Evolutionary conservation across 2,797 vertebrate species (phyloP).

Genomic region (Prionace glauca): DNA sequence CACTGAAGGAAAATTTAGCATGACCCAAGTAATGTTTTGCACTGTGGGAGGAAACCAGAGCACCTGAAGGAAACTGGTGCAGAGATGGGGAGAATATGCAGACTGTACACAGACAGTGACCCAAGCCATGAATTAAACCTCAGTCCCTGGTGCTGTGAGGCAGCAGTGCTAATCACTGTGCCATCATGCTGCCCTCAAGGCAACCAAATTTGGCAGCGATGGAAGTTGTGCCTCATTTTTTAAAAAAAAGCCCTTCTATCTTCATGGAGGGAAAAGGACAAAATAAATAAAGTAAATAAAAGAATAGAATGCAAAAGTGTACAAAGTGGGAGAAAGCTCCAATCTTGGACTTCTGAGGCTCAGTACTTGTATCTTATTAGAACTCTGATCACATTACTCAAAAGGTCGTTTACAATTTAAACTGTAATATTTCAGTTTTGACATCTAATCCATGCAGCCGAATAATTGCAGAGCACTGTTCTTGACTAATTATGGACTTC

Average conservation of each 20-base stretch:
- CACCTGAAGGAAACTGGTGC: too few species aligned
- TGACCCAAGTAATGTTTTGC: too few species aligned
- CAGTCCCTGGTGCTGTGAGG: too few species aligned
- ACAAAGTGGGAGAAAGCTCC: background rate
- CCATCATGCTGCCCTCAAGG: too few species aligned
- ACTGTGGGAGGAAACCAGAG: too few species aligned
- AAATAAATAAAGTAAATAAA: background rate
- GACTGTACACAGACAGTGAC: too few species aligned
- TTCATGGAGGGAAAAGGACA: background rate
- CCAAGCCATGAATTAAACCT: too few species aligned
- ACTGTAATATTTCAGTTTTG: slow-evolving; percentile 36
- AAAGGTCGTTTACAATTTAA: slow-evolving; percentile 38
- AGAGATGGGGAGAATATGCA: too few species aligned
- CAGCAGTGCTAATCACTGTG: too few species aligned
- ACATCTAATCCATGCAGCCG: slow-evolving; percentile 35
- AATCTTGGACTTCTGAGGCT: background rate
- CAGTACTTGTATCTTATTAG: slow-evolving; percentile 13
- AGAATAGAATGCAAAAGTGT: background rate
- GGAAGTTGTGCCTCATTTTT: too few species aligned
- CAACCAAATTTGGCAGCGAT: too few species aligned
- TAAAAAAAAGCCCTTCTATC: background rate
- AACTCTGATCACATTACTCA: slow-evolving; percentile 26
- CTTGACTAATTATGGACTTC: slow-evolving; percentile 38
- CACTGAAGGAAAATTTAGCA: too few species aligned
- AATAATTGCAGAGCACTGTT: slow-evolving; percentile 34